Evolutionary conservation across 1,140 invertebrate species (phyloP), one percentile per base, ranked within the genome.

Genomic region (Drosophila jambulina): DNA sequence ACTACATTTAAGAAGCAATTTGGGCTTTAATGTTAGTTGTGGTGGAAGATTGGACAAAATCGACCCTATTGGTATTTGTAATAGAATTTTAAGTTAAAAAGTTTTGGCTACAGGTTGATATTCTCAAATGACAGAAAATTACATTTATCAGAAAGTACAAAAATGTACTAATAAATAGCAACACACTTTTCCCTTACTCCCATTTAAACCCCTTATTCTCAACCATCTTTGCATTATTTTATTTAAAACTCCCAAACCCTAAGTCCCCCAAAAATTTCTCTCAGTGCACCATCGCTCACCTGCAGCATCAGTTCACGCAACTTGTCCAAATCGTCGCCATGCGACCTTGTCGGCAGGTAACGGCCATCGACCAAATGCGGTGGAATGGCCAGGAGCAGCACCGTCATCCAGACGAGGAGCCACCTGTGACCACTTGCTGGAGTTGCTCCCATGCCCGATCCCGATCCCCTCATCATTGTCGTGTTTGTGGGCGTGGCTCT

Each of bases 231-330:
- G 1, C 10, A 19, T 29, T 48, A 27, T n/a, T n/a, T 12, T 49
- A 12, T 49, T 3, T 27, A 12, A 2, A 27, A 25, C 2, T 23
- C 0, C 1, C 9, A 10, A 54, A 17, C 36, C 9, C 13, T 7
- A n/a, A n/a, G 4, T 8, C 0, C 7, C 15, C 6, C 34, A 3
- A 12, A 10, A 4, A 34, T 70, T 70, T 9, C 19, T 19, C 32
- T 8, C n/a, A 70, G 62, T 70, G 67, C 29, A 45, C 8, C 21
- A 8, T 64, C 10, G 93, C 94, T 93, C 91, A 95, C 94, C 83
- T 95, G 94, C 91, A 94, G 93, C 78, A 95, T 92, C 68, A 95
- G 88, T 78, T 95, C 94, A 68, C 94, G 90, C 53, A 95, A 88
- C 85, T 94, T 93, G 72, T 95, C 94, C 70, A 95, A 85, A 74